These are phyloP conservation scores for Rhegmatorhina hoffmannsi DNA, from an alignment of 2,113 vertebrate species.

Conservation along the genomic window DNA sequence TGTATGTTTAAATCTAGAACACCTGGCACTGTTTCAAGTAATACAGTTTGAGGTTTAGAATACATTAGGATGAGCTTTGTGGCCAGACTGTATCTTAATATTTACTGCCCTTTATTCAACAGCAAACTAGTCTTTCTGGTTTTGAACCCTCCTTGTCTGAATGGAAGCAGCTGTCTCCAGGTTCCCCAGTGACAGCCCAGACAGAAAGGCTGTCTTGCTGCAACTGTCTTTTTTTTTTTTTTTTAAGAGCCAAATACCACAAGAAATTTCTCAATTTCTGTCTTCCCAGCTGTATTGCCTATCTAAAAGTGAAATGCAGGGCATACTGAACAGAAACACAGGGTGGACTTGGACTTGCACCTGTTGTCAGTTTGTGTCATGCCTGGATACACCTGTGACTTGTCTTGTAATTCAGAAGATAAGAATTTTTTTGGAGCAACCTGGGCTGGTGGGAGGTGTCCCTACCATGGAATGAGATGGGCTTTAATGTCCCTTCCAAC, in stretches of 20 bases:
- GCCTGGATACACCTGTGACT: fast-evolving
- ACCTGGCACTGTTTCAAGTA: background rate
- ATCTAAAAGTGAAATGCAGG: background rate
- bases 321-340: background rate
- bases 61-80: background rate
- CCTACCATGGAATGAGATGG: fast-evolving
- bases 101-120: background rate
- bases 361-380: background rate
- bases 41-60: background rate
- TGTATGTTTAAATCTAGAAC: background rate
- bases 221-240: fast-evolving
- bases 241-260: background rate
- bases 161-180: background rate
- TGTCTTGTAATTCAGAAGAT: background rate
- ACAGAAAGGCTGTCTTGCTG: background rate
- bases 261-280: background rate
- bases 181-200: background rate
- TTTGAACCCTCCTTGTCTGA: background rate
- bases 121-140: conserved; percentile 16
- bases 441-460: background rate
- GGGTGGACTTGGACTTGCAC: background rate
- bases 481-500: background rate
- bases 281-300: background rate
- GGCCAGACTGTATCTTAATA: background rate
- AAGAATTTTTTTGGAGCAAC: background rate